Conservation (phyloP, 30 jellyfish, hydroid and myxozoan species). For the Mastigias papua region DNA sequence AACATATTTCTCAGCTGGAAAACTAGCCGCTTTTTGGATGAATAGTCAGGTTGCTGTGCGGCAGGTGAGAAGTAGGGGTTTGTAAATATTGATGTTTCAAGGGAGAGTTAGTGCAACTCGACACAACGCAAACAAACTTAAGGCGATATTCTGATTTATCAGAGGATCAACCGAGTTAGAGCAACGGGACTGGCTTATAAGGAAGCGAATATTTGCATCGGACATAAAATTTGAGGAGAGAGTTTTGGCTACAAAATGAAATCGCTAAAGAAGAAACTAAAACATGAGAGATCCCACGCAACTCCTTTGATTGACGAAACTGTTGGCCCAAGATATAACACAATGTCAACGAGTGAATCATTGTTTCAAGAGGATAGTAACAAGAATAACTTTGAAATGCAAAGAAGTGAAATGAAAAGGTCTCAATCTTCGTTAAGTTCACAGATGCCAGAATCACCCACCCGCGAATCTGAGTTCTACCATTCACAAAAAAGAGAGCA, state of each 20-base stretch:
- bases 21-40: no score
- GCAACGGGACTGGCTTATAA: neutral
- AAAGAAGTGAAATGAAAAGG: neutral
- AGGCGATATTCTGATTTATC: no score
- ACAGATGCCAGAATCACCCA: constrained; percentile 20
- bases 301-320: constrained; percentile 29
- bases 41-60: no score
- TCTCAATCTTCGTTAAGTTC: neutral
- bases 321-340: neutral
- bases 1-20: no score
- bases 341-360: neutral
- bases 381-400: neutral
- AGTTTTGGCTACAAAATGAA: constrained; percentile 16
- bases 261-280: constrained; percentile 21
- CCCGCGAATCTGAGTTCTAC: constrained; percentile 17
- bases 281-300: neutral
- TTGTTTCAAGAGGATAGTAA: constrained; percentile 6
- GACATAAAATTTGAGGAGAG: neutral
- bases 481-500: constrained; percentile 35
- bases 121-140: no score
- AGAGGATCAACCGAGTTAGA: no score
- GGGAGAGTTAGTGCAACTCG: no score
- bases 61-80: no score
- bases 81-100: no score
- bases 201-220: neutral